Evolutionary conservation across 2,113 vertebrate genomes (phyloP).

Genomic region (Vanacampus margaritifer): DNA sequence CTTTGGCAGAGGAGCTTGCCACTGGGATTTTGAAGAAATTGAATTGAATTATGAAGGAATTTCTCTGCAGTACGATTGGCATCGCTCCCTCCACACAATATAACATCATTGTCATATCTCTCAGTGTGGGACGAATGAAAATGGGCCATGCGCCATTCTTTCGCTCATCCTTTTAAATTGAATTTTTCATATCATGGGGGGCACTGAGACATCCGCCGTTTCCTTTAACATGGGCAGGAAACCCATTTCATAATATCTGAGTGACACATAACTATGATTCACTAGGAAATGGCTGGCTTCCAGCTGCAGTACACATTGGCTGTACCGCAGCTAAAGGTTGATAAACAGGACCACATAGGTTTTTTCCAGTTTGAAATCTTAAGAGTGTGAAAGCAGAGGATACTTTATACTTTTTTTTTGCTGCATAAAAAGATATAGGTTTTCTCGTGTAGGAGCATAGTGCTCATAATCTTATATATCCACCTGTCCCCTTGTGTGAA

Average conservation of each 20-base stretch:
- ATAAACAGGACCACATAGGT: constrained; percentile 59
- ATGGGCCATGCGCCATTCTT: constrained; percentile 76
- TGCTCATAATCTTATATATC: constrained; percentile 1
- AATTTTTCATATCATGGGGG: constrained; percentile 79
- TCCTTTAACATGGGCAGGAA: constrained; percentile 74
- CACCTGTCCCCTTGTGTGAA: constrained; percentile 1
- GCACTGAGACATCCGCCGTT: constrained; percentile 76
- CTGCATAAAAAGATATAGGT: constrained; percentile 15
- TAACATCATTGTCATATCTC: constrained; percentile 80
- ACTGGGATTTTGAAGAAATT: constrained; percentile 78
- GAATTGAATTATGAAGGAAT: constrained; percentile 82
- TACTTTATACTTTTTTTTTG: constrained; percentile 12
- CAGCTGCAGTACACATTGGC: constrained; percentile 46
- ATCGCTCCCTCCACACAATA: constrained; percentile 79
- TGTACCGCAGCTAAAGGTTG: constrained; percentile 46
- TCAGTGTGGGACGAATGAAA: constrained; percentile 75
- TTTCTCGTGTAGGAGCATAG: neutral
- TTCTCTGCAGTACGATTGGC: constrained; percentile 76
- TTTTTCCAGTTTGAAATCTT: constrained; percentile 40
- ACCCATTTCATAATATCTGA: constrained; percentile 70
- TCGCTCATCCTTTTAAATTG: constrained; percentile 81
- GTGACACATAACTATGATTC: constrained; percentile 63
- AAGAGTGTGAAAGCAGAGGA: constrained; percentile 26
- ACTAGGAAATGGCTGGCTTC: constrained; percentile 49
- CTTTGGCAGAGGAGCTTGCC: constrained; percentile 67